These are phyloP conservation scores for Rhagonycha lutea DNA, from an alignment of 2,888 invertebrate genomes.

Conservation along the genomic window DNA sequence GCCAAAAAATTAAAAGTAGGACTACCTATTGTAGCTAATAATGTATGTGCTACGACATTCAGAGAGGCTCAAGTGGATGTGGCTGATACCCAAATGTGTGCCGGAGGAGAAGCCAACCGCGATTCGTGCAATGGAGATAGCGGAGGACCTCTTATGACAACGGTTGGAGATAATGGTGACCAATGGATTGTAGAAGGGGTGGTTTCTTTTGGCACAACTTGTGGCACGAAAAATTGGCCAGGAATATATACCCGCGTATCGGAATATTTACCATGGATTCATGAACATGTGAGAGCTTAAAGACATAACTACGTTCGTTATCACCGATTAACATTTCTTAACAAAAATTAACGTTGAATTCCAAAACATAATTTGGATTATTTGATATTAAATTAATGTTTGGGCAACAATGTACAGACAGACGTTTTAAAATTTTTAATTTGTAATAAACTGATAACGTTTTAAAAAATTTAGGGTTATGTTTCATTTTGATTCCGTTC, in stretches of 20 bases:
- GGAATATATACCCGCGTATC: background rate
- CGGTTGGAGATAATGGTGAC: background rate
- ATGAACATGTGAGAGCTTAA: background rate
- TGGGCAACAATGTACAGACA: too few relatives aligned
- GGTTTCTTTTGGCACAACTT: background rate
- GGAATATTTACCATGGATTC: background rate
- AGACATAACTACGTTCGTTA: background rate
- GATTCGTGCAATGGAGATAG: slow-evolving; percentile 13
- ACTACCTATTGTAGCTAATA: background rate
- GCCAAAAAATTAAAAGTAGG: slow-evolving; percentile 2
- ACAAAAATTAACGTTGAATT: too few relatives aligned
- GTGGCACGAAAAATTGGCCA: background rate
- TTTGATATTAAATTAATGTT: too few relatives aligned
- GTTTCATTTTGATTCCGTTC: too few relatives aligned
- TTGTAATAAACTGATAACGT: too few relatives aligned
- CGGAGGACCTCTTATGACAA: slow-evolving; percentile 8
- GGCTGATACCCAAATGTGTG: slow-evolving; percentile 6
- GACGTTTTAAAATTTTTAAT: too few relatives aligned
- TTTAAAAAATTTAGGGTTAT: too few relatives aligned
- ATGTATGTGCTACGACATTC: slow-evolving; percentile 45
- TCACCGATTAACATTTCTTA: background rate
- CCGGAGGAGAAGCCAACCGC: slow-evolving; percentile 47
- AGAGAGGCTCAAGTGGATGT: background rate
- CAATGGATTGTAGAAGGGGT: slow-evolving; percentile 1
- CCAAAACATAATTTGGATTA: too few relatives aligned